phyloP scores from a whole-genome alignment of 2,797 vertebrate genomes.

The Microhierax caerulescens region DNA sequence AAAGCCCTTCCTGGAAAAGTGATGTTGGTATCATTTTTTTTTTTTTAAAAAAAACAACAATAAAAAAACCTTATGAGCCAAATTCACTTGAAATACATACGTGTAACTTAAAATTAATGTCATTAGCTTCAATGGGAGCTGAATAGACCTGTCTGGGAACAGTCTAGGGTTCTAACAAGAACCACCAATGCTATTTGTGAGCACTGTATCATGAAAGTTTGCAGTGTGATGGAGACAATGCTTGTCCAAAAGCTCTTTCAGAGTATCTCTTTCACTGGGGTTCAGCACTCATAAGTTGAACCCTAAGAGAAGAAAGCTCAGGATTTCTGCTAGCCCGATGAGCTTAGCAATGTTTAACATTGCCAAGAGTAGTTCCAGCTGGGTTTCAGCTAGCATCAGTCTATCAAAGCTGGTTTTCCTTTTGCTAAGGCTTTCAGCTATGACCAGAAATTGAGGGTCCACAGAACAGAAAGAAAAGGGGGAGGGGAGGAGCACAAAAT shows the following conservation, averaged over 20 bases:
- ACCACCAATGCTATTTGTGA: neutral
- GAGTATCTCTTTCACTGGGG: neutral
- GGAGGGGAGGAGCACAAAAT: conserved; percentile 58
- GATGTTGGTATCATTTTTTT: neutral
- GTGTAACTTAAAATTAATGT: neutral
- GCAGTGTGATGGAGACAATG: neutral
- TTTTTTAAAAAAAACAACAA: neutral
- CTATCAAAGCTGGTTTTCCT: neutral
- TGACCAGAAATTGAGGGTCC: neutral
- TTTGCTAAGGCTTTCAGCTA: neutral
- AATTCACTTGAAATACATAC: neutral
- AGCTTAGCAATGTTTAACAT: neutral
- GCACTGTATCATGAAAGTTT: neutral
- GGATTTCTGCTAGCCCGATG: neutral
- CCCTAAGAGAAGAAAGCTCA: neutral
- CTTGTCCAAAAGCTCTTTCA: neutral
- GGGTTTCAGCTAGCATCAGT: neutral
- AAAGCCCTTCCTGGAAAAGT: conserved; percentile 30
- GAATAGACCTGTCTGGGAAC: neutral
- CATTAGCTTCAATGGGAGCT: neutral
- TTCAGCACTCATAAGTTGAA: neutral
- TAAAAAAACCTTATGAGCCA: neutral
- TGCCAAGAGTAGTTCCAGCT: neutral
- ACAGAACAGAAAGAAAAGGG: conserved; percentile 20
- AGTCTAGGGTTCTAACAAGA: neutral